Percentiles rank a stretch among this genome's conserved stretches.
Evolutionary conservation across 2,113 vertebrate genomes (phyloP).

Genomic region (Leuciscus idus): DNA sequence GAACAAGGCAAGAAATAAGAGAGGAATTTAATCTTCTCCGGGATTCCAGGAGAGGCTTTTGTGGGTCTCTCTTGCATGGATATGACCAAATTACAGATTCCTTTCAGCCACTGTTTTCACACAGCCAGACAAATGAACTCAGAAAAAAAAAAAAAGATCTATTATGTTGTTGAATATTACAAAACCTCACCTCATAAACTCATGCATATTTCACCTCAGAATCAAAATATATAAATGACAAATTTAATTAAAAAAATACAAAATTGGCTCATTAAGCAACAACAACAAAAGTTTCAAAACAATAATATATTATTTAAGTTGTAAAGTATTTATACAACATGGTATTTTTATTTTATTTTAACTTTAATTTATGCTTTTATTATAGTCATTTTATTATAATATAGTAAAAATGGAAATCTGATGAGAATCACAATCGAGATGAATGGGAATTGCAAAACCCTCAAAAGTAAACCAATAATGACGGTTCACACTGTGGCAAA

Average conservation of each 20-base stretch:
- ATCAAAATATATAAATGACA: background rate
- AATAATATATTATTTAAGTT: conserved; percentile 8
- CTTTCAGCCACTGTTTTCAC: conserved; percentile 3
- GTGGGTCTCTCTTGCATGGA: conserved; percentile 4
- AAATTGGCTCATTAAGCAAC: background rate
- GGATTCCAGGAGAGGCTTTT: conserved; percentile 19
- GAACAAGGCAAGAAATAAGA: conserved; percentile 23
- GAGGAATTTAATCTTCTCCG: conserved; percentile 12
- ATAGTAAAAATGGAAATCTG: background rate
- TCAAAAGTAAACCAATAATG: background rate
- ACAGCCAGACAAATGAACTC: background rate
- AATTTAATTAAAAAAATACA: background rate
- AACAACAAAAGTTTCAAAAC: background rate
- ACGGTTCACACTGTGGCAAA: background rate
- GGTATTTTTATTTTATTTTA: background rate
- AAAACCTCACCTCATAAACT: background rate
- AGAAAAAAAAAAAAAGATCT: too few relatives aligned
- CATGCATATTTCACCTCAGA: background rate
- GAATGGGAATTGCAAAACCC: background rate
- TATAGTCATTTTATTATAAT: background rate
- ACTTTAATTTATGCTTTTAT: conserved; percentile 21
- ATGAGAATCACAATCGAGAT: background rate
- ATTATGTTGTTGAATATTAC: background rate
- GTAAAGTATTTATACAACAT: conserved; percentile 13
- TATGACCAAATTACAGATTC: conserved; percentile 29